A percentile compares a stretch with the other conserved stretches of the same genome.
Conservation (phyloP, 2,888 invertebrate genomes). For the Drosophila putrida region DNA sequence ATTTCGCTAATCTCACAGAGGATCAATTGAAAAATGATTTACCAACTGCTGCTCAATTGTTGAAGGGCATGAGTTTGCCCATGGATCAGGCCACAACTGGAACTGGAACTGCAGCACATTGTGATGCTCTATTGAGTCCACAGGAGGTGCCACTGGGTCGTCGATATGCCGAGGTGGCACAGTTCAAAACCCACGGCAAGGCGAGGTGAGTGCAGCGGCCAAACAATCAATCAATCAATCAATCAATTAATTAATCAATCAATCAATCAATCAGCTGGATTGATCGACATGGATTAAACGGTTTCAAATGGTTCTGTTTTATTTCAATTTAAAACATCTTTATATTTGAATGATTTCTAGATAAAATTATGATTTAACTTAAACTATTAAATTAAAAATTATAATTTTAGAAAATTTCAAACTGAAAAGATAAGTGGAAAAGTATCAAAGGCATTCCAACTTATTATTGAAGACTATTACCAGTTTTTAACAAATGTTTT, state of each 20-base stretch:
- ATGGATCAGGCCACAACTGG: constrained; percentile 46
- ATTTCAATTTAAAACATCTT: no score
- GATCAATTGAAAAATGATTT: constrained; percentile 35
- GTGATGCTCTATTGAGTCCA: constrained; percentile 84
- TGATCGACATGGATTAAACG: neutral
- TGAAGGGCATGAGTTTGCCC: constrained; percentile 58
- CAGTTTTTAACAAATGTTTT: no score
- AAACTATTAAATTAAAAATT: no score
- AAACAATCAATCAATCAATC: neutral
- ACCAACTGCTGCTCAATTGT: constrained; percentile 51
- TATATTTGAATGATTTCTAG: no score
- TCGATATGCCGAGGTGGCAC: constrained; percentile 85
- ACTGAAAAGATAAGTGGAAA: no score
- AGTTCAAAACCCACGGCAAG: constrained; percentile 83
- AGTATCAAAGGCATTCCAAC: no score
- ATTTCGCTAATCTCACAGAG: constrained; percentile 79
- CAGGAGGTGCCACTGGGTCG: constrained; percentile 85
- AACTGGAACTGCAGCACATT: constrained; percentile 45
- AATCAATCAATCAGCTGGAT: neutral
- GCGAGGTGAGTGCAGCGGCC: constrained; percentile 61
- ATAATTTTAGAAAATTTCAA: no score
- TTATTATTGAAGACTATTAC: no score
- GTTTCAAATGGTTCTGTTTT: neutral
- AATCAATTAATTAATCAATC: no score
- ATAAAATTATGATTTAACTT: no score